Evolutionary conservation across 2,797 vertebrate species (phyloP).

Genomic region (Limosa lapponica): DNA sequence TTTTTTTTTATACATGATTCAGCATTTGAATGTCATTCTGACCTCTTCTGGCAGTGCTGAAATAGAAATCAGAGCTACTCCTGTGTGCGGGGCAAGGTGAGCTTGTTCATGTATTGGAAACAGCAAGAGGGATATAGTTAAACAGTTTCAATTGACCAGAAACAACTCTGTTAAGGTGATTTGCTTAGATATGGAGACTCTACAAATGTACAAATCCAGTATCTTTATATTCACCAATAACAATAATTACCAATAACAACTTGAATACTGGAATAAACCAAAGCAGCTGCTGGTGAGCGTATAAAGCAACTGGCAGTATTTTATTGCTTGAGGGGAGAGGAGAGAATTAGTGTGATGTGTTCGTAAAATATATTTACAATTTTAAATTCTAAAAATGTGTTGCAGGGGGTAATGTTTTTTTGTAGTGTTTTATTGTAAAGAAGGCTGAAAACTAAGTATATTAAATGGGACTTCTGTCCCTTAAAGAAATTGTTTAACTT

Average conservation of each 20-base stretch:
- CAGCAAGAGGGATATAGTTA: constrained; percentile 63
- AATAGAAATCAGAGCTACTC: constrained; percentile 67
- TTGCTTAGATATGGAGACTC: constrained; percentile 66
- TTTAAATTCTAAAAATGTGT: constrained; percentile 53
- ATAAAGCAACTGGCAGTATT: constrained; percentile 79
- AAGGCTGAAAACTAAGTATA: constrained; percentile 72
- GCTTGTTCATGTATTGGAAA: constrained; percentile 65
- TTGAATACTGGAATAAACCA: constrained; percentile 76
- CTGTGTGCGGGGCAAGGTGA: constrained; percentile 70
- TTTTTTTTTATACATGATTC: constrained; percentile 58
- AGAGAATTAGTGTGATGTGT: constrained; percentile 71
- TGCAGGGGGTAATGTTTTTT: neutral
- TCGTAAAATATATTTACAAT: constrained; percentile 80
- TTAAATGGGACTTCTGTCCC: constrained; percentile 53
- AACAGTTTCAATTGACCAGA: constrained; percentile 68
- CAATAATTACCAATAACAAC: constrained; percentile 78
- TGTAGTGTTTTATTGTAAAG: constrained; percentile 33
- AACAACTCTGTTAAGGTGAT: constrained; percentile 71
- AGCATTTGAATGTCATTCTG: constrained; percentile 80
- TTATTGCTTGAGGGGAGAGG: constrained; percentile 81
- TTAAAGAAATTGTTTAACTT: constrained; percentile 36
- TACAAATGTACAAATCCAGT: constrained; percentile 80
- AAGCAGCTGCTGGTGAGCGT: constrained; percentile 80
- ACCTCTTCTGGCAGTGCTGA: constrained; percentile 90
- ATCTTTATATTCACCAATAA: constrained; percentile 79